Percentiles rank a stretch among this genome's conserved stretches.
Evolutionary conservation across 2,797 vertebrate genomes (phyloP).

Genomic region (Monodelphis domestica): DNA sequence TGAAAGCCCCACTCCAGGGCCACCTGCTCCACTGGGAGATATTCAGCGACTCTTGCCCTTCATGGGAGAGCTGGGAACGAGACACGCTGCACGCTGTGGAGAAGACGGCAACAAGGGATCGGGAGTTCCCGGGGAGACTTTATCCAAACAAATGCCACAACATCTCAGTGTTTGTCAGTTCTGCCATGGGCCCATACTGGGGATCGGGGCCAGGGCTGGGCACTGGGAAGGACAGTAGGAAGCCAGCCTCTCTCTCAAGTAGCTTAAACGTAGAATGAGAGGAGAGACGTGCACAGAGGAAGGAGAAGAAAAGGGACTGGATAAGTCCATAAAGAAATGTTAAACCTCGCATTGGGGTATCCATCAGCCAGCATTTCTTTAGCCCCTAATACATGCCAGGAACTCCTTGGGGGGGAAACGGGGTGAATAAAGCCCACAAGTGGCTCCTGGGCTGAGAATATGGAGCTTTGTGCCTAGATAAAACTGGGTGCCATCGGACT

Average conservation of each 20-base stretch:
- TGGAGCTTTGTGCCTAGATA: neutral
- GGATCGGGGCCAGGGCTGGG: neutral
- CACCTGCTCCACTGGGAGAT: neutral
- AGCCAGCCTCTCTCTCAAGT: neutral
- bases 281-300: neutral
- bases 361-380: neutral
- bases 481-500: neutral
- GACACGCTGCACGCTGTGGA: neutral
- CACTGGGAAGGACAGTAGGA: neutral
- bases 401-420: neutral
- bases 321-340: neutral
- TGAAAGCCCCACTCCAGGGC: neutral
- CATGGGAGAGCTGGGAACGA: neutral
- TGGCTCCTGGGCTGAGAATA: neutral
- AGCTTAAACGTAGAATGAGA: neutral
- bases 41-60: neutral
- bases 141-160: neutral
- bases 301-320: neutral
- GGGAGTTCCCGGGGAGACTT: neutral
- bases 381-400: neutral
- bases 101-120: neutral
- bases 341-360: neutral
- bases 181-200: neutral
- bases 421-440: neutral
- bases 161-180: neutral